Evolutionary conservation across 1,140 invertebrate genomes (phyloP).

Genomic region (Polyergus mexicanus): DNA sequence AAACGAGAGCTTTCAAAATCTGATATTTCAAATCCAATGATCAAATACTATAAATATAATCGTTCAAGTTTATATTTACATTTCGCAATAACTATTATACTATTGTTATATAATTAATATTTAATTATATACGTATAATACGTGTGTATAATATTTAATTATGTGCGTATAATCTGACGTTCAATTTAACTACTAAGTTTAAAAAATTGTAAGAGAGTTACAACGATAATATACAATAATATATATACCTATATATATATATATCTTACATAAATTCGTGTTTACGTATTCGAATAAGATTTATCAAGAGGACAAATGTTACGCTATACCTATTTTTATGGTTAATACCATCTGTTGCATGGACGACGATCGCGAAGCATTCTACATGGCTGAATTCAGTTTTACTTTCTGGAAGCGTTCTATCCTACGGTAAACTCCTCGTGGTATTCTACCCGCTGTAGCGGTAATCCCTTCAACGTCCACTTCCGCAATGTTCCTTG

Average conservation of each 20-base stretch:
- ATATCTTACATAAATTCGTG: conserved; percentile 9
- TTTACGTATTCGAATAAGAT: conserved; percentile 42
- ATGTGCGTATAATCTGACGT: background rate
- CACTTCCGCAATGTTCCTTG: conserved; percentile 54
- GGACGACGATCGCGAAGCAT: conserved; percentile 28
- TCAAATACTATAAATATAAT: background rate
- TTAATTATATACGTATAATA: too few species aligned
- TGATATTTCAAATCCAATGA: background rate
- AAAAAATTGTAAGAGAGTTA: background rate
- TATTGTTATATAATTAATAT: background rate
- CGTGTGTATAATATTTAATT: too few species aligned
- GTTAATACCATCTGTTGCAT: conserved; percentile 15
- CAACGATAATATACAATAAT: background rate
- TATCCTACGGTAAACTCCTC: conserved; percentile 55
- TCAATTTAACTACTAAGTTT: background rate
- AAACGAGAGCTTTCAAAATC: background rate
- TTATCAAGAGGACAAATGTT: conserved; percentile 34
- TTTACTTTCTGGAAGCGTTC: conserved; percentile 55
- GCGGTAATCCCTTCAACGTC: conserved; percentile 60
- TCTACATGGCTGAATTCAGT: conserved; percentile 56
- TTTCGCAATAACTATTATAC: conserved; percentile 7
- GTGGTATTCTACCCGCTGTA: conserved; percentile 49
- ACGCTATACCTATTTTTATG: conserved; percentile 4
- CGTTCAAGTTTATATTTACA: background rate
- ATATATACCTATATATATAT: background rate